Percentiles rank a stretch among this genome's conserved stretches.
These are phyloP conservation scores for Sycobia sp. DNA, from an alignment of 1,140 invertebrate genomes.

Conservation along the genomic window DNA sequence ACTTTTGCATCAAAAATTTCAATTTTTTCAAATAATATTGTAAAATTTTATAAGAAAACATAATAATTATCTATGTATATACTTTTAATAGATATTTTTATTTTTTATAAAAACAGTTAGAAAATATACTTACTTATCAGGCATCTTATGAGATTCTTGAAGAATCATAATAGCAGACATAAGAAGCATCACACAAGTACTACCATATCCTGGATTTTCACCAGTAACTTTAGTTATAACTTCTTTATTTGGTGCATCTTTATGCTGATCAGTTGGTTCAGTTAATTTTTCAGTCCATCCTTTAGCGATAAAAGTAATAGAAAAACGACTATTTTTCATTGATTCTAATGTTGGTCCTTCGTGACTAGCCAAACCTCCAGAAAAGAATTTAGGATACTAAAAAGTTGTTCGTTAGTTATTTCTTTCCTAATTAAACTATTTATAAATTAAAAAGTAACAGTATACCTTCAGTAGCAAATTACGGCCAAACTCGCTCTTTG, in stretches of 20 bases:
- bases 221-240: conserved; percentile 70
- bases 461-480: conserved; percentile 69
- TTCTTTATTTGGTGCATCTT: conserved; percentile 68
- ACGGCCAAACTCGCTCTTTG: conserved; percentile 69
- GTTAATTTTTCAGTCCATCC: conserved; percentile 77
- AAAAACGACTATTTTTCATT: conserved; percentile 69
- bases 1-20: no score
- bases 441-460: conserved; percentile 7
- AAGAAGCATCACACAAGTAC: conserved; percentile 76
- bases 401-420: background rate
- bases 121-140: conserved; percentile 65
- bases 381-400: conserved; percentile 75
- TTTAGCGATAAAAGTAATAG: conserved; percentile 72
- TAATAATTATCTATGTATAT: no score
- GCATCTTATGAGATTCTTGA: conserved; percentile 77
- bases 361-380: conserved; percentile 70
- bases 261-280: conserved; percentile 68
- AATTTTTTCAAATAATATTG: no score
- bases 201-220: conserved; percentile 81
- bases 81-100: conserved; percentile 7
- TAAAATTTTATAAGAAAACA: no score
- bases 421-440: background rate
- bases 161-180: conserved; percentile 77
- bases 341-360: conserved; percentile 70
- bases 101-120: conserved; percentile 17